Conservation (phyloP, 2,113 vertebrate genomes). For the Alligator mississippiensis region DNA sequence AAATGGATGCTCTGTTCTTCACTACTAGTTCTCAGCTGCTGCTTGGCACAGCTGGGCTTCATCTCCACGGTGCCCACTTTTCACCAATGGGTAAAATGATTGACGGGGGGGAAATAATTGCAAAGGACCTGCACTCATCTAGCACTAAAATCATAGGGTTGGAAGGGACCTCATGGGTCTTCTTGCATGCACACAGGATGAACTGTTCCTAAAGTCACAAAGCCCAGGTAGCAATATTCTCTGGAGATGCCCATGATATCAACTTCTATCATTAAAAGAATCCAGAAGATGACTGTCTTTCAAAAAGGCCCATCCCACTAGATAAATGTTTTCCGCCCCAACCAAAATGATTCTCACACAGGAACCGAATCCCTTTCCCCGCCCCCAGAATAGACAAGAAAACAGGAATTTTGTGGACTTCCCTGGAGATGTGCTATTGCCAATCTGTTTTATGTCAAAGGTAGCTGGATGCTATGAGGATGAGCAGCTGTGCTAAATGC, state of each 20-base stretch:
- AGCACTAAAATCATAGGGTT: no score
- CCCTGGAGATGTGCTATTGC: background rate
- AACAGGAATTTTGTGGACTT: background rate
- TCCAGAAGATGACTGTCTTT: background rate
- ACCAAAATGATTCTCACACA: background rate
- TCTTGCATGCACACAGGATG: no score
- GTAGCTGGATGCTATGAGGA: background rate
- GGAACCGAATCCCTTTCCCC: background rate
- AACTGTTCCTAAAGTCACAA: background rate
- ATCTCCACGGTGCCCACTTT: background rate
- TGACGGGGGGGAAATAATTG: no score
- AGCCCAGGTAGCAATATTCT: background rate
- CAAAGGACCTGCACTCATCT: no score
- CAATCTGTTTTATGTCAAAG: constrained; percentile 24
- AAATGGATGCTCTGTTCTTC: background rate
- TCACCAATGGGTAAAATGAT: background rate
- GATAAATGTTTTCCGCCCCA: background rate
- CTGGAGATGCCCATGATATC: background rate
- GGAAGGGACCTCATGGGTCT: no score
- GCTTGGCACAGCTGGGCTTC: background rate
- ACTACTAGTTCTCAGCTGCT: background rate
- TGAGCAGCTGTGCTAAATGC: background rate
- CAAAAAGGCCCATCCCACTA: background rate
- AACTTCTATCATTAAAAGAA: background rate
- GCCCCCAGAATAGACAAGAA: background rate